phyloP scores from a whole-genome alignment of 1,140 invertebrate genomes.

The Muscidifurax raptorellus region DNA sequence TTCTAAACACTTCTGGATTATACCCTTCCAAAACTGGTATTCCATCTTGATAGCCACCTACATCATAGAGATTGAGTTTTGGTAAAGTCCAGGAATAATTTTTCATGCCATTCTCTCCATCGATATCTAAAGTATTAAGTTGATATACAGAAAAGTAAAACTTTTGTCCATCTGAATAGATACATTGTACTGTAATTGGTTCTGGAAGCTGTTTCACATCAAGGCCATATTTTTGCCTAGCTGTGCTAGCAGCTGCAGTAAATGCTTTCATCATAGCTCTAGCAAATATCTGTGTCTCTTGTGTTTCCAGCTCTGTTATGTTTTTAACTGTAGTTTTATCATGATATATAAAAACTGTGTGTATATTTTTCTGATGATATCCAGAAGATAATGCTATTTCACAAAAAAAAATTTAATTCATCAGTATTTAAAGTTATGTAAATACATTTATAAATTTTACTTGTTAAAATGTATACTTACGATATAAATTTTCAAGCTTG shows the following conservation, averaged over 20 bases:
- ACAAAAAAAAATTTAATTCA: slow-evolving; percentile 7
- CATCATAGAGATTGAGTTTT: slow-evolving; percentile 81
- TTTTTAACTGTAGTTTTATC: slow-evolving; percentile 81
- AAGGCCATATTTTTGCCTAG: slow-evolving; percentile 83
- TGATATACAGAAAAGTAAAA: slow-evolving; percentile 90
- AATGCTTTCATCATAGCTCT: slow-evolving; percentile 85
- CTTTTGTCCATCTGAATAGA: slow-evolving; percentile 84
- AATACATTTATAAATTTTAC: neutral
- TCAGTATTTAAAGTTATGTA: neutral
- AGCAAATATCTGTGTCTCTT: slow-evolving; percentile 79
- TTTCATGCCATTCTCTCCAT: slow-evolving; percentile 78
- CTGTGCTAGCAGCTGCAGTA: slow-evolving; percentile 81
- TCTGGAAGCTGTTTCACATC: slow-evolving; percentile 81
- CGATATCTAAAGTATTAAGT: slow-evolving; percentile 87
- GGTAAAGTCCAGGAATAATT: slow-evolving; percentile 88
- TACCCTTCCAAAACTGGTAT: slow-evolving; percentile 83
- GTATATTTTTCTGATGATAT: slow-evolving; percentile 75
- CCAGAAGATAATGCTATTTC: slow-evolving; percentile 76
- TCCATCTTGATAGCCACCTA: slow-evolving; percentile 79
- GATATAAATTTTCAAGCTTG: slow-evolving; percentile 78
- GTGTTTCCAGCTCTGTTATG: slow-evolving; percentile 81
- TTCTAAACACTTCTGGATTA: slow-evolving; percentile 86
- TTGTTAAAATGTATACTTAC: slow-evolving; percentile 77
- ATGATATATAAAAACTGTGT: slow-evolving; percentile 85
- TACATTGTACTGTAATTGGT: slow-evolving; percentile 87